phyloP scores from a whole-genome alignment of 1,140 invertebrate genomes.

The Trypoxylus dichotomus region DNA sequence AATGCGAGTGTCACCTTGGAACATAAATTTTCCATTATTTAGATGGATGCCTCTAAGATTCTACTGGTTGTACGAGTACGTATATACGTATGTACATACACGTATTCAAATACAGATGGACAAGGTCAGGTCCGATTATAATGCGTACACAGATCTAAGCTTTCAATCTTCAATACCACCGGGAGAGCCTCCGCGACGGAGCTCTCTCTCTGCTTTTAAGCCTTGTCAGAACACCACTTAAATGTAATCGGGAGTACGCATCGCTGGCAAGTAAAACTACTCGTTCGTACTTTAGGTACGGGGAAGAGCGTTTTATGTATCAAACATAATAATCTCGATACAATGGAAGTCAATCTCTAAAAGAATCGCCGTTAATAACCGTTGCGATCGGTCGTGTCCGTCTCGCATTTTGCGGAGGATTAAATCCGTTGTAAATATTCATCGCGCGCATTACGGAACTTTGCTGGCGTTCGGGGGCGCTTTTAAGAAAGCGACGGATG shows the following conservation, averaged over 20 bases:
- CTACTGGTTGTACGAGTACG: no score
- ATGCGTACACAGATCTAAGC: neutral
- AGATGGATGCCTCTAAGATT: no score
- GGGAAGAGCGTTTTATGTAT: neutral
- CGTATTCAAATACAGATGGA: slow-evolving; percentile 6
- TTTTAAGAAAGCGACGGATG: no score
- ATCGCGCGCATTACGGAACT: neutral
- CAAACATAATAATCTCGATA: slow-evolving; percentile 22
- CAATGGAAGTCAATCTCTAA: neutral
- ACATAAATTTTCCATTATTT: no score
- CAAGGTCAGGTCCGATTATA: slow-evolving; percentile 4
- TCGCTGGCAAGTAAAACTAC: neutral
- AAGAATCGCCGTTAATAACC: slow-evolving; percentile 3
- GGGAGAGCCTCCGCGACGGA: no score
- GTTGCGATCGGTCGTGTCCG: neutral
- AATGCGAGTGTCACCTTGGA: no score
- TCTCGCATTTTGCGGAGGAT: neutral
- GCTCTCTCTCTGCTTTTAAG: slow-evolving; percentile 16
- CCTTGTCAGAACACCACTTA: slow-evolving; percentile 22
- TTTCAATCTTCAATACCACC: slow-evolving; percentile 10
- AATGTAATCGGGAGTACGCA: neutral
- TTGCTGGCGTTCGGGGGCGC: no score
- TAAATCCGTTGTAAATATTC: neutral
- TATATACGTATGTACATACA: neutral
- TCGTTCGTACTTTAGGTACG: neutral